Conservation (phyloP, 2,888 invertebrate genomes). For the Melieria omissa region DNA sequence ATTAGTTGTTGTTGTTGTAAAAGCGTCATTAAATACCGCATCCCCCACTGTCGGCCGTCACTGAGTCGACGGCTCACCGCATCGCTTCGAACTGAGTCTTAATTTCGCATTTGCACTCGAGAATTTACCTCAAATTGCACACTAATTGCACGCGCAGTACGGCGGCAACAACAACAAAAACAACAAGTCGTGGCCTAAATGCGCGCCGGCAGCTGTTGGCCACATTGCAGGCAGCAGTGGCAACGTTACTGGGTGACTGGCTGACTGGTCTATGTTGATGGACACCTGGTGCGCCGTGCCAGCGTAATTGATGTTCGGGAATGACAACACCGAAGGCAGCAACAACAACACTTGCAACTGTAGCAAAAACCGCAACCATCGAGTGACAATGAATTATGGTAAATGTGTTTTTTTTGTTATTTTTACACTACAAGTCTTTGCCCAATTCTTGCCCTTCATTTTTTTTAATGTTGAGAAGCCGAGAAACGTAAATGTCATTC, state of each 20-base stretch:
- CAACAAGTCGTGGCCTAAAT: not conserved
- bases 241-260: not conserved
- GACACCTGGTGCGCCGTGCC: slow-evolving; percentile 18
- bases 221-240: not conserved
- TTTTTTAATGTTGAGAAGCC: no score
- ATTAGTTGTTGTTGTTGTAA: slow-evolving; percentile 35
- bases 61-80: not conserved
- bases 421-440: no score
- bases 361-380: not conserved
- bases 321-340: not conserved
- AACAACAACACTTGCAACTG: slow-evolving; percentile 5
- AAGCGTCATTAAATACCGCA: slow-evolving; percentile 17
- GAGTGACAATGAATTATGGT: slow-evolving; percentile 8
- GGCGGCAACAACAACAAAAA: not conserved
- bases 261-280: slow-evolving; percentile 3
- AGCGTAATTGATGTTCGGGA: not conserved
- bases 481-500: not conserved
- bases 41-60: not conserved
- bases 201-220: no score
- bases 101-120: slow-evolving; percentile 8
- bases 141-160: slow-evolving; percentile 22
- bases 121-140: slow-evolving; percentile 14
- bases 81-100: not conserved
- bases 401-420: not conserved
- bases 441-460: no score